These are phyloP conservation scores for Teleopsis dalmanni DNA, from an alignment of 1,140 invertebrate genomes.

Conservation along the genomic window DNA sequence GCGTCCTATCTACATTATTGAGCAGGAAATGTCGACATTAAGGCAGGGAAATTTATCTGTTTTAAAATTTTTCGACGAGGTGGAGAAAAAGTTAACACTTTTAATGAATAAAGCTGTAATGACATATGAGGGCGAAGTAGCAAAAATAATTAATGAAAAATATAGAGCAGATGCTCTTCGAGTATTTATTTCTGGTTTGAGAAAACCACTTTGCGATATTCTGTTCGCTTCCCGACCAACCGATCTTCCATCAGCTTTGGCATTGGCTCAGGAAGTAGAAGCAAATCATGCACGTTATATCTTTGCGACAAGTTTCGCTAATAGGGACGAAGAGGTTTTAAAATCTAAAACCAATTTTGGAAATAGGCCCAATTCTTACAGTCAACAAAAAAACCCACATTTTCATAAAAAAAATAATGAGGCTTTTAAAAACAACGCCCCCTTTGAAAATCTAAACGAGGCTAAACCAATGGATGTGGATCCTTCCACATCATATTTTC, in stretches of 20 bases:
- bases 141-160: conserved; percentile 12
- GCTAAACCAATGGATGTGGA: neutral
- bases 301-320: conserved; percentile 16
- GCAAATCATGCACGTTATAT: conserved; percentile 14
- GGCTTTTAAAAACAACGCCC: neutral
- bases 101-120: conserved; percentile 16
- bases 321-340: conserved; percentile 10
- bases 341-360: neutral
- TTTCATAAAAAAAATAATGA: conserved; percentile 4
- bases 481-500: neutral
- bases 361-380: neutral
- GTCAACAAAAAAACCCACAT: conserved; percentile 5
- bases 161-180: conserved; percentile 11
- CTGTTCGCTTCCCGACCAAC: conserved; percentile 13
- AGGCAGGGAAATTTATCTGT: neutral
- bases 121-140: conserved; percentile 11
- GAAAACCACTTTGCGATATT: conserved; percentile 9
- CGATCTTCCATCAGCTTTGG: conserved; percentile 16
- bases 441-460: neutral
- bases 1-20: conserved; percentile 1
- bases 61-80: conserved; percentile 9
- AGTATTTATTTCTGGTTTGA: conserved; percentile 13
- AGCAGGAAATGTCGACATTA: conserved; percentile 4
- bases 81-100: conserved; percentile 13
- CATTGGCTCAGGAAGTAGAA: conserved; percentile 17